phyloP scores from a whole-genome alignment of 2,888 invertebrate species.

The Esperia sulphurella region DNA sequence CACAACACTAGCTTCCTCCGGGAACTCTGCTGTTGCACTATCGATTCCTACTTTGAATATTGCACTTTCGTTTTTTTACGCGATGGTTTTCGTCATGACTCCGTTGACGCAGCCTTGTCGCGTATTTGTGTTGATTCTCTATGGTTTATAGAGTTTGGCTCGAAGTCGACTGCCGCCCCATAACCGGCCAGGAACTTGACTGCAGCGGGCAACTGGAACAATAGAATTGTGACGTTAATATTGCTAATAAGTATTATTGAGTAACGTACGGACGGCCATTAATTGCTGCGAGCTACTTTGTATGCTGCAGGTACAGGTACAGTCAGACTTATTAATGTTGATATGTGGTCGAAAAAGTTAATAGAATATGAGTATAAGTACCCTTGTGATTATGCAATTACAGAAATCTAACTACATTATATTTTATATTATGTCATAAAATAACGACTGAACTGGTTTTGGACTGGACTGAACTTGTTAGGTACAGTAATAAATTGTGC shows the following conservation, averaged over 20 bases:
- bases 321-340: no score
- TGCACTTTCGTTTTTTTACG: background rate
- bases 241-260: constrained; percentile 3
- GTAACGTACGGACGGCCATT: constrained; percentile 6
- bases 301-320: background rate
- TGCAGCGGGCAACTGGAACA: constrained; percentile 69
- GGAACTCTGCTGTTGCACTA: constrained; percentile 26
- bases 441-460: no score
- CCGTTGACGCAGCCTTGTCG: background rate
- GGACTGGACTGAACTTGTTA: no score
- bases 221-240: constrained; percentile 41
- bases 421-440: no score
- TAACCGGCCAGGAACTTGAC: constrained; percentile 63
- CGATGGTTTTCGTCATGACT: background rate
- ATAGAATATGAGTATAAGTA: no score
- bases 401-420: no score
- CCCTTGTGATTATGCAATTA: no score
- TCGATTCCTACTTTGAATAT: constrained; percentile 15
- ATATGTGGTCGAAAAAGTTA: no score
- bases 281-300: constrained; percentile 3
- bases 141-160: background rate
- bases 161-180: constrained; percentile 65
- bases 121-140: background rate
- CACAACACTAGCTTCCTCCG: constrained; percentile 46
- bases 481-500: no score